phyloP scores from a whole-genome alignment of 92 coral and sea anemone genomes.

The Siderastrea radians region DNA sequence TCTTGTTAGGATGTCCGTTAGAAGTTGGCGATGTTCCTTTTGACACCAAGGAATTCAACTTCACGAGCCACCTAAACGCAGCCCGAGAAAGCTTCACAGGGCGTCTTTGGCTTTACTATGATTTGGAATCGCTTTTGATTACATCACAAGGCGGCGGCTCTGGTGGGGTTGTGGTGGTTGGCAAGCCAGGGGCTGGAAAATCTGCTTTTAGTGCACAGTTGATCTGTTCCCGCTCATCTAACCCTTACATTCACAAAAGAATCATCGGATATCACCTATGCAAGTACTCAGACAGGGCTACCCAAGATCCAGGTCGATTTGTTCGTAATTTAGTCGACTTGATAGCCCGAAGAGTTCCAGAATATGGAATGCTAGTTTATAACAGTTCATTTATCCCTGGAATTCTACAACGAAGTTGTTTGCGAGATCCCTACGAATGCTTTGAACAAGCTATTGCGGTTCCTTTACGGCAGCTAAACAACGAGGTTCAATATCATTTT shows the following conservation, averaged over 20 bases:
- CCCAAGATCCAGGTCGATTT: conserved; percentile 78
- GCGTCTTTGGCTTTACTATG: conserved; percentile 68
- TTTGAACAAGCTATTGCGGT: conserved; percentile 68
- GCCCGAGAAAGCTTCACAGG: conserved; percentile 70
- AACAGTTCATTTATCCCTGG: conserved; percentile 54
- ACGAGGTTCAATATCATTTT: conserved; percentile 25
- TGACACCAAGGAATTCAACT: conserved; percentile 52
- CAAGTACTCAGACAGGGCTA: conserved; percentile 67
- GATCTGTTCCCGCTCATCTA: conserved; percentile 86
- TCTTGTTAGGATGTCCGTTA: conserved; percentile 53
- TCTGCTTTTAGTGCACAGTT: conserved; percentile 83
- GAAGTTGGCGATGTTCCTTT: conserved; percentile 38
- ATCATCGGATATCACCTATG: conserved; percentile 86
- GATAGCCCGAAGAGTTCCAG: conserved; percentile 73
- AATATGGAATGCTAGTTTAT: conserved; percentile 50
- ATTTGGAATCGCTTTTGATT: background rate
- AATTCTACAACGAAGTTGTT: conserved; percentile 53
- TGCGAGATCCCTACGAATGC: conserved; percentile 74
- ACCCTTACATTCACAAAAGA: conserved; percentile 60
- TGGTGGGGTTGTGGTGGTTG: conserved; percentile 60
- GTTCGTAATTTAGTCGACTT: conserved; percentile 86
- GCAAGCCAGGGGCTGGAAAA: conserved; percentile 88
- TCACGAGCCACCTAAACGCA: conserved; percentile 46
- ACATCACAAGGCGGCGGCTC: background rate
- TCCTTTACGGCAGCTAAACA: conserved; percentile 59